Percentiles rank a stretch among this genome's conserved stretches.
phyloP scores from a whole-genome alignment of 2,888 invertebrate genomes.

The Cosmia pyralina region DNA sequence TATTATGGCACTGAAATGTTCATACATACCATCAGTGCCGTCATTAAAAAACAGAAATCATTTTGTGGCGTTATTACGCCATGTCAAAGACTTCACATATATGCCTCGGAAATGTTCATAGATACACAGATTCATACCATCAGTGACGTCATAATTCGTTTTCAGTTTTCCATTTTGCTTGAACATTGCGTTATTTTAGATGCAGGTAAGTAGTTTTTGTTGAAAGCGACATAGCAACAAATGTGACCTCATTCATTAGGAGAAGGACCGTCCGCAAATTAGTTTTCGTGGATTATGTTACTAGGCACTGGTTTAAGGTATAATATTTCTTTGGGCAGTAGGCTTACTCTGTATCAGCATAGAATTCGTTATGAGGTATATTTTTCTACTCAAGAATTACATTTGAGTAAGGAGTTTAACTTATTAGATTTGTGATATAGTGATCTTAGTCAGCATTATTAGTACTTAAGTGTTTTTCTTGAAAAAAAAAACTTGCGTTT shows the following conservation, averaged over 20 bases:
- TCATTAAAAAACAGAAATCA: too few relatives aligned
- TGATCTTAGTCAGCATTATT: too few relatives aligned
- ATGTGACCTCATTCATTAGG: background rate
- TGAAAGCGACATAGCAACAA: background rate
- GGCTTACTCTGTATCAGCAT: background rate
- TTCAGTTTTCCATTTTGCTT: background rate
- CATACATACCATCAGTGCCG: too few relatives aligned
- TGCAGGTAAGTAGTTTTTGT: too few relatives aligned
- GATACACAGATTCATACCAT: too few relatives aligned
- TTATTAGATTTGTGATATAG: constrained; percentile 11
- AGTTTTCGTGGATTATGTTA: background rate
- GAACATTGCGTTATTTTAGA: background rate
- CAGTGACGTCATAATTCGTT: background rate
- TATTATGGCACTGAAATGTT: too few relatives aligned
- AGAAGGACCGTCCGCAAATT: background rate
- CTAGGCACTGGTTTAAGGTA: background rate
- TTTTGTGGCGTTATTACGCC: too few relatives aligned
- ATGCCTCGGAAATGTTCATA: too few relatives aligned
- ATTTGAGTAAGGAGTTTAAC: background rate
- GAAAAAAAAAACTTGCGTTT: too few relatives aligned
- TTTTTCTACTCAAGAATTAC: constrained; percentile 10
- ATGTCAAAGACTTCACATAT: too few relatives aligned
- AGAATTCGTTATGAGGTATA: constrained; percentile 9
- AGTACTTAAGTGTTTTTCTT: too few relatives aligned
- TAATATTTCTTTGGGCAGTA: background rate